Evolutionary conservation across 2,113 vertebrate species (phyloP).

Genomic region (Columbina picui): DNA sequence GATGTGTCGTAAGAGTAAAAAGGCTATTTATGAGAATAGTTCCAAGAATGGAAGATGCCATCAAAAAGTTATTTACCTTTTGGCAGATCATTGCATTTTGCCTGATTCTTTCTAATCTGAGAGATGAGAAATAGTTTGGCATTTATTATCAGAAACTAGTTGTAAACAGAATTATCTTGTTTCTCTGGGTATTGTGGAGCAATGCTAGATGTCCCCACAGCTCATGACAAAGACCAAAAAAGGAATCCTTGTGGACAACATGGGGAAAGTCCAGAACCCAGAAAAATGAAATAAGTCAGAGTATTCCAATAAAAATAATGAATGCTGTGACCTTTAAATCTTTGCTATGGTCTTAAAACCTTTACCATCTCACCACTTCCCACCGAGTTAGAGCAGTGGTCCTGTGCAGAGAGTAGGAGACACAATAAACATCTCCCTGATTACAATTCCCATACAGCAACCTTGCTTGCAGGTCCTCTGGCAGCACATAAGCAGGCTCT

Average conservation of each 20-base stretch:
- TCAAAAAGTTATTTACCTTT: background rate
- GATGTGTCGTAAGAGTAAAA: background rate
- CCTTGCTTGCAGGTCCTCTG: fast-evolving
- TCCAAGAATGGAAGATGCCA: background rate
- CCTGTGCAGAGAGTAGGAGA: background rate
- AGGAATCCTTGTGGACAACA: background rate
- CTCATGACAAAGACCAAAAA: background rate
- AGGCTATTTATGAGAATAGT: background rate
- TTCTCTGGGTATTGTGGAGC: background rate
- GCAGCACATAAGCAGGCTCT: background rate
- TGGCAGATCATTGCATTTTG: background rate
- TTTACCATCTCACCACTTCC: background rate
- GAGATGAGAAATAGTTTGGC: background rate
- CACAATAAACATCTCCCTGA: background rate
- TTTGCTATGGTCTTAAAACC: background rate
- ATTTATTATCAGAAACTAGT: background rate
- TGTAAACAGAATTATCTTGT: background rate
- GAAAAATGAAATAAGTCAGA: background rate
- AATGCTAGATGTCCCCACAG: background rate
- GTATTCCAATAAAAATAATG: background rate
- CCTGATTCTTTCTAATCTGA: background rate
- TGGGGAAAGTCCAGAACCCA: background rate
- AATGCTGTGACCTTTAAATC: background rate
- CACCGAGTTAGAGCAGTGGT: background rate
- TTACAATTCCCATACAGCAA: no score